A percentile compares a stretch with the other conserved stretches of the same genome.
These are phyloP conservation scores for Eupeodes latifasciatus DNA, from an alignment of 2,888 invertebrate species.

Conservation along the genomic window DNA sequence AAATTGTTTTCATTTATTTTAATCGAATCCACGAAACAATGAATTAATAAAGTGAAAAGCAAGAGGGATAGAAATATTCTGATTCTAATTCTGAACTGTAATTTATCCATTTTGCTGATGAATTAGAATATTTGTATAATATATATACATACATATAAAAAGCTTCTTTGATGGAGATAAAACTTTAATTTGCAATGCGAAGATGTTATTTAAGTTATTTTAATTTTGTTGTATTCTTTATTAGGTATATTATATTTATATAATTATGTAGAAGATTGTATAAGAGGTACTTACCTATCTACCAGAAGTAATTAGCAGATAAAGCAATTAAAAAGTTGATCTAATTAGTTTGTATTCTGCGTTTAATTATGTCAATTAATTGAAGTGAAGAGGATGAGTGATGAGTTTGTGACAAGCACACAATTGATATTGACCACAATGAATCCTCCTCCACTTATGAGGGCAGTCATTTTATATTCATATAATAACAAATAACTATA, in stretches of 20 bases:
- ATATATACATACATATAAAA: neutral
- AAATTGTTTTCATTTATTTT: constrained; percentile 47
- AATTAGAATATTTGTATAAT: constrained; percentile 11
- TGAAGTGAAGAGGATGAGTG: constrained; percentile 11
- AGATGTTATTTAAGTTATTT: neutral
- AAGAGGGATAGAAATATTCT: constrained; percentile 17
- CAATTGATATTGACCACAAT: constrained; percentile 23
- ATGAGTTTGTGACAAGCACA: constrained; percentile 19
- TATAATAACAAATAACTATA: neutral
- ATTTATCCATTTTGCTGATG: constrained; percentile 38
- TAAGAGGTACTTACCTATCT: neutral
- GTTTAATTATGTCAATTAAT: constrained; percentile 37
- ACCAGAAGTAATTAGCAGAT: constrained; percentile 45
- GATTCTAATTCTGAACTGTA: constrained; percentile 34
- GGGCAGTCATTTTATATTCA: neutral
- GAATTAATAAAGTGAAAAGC: constrained; percentile 24
- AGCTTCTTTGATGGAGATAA: constrained; percentile 41
- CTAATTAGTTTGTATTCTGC: constrained; percentile 49
- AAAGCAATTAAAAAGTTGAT: constrained; percentile 67
- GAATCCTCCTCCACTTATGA: neutral
- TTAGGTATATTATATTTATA: neutral
- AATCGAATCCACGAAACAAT: constrained; percentile 55
- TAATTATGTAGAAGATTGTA: neutral
- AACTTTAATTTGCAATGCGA: constrained; percentile 21
- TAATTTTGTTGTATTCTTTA: neutral